Base-by-base conservation (phyloP, 2,797 vertebrate species). In the Hipposideros larvatus region DNA sequence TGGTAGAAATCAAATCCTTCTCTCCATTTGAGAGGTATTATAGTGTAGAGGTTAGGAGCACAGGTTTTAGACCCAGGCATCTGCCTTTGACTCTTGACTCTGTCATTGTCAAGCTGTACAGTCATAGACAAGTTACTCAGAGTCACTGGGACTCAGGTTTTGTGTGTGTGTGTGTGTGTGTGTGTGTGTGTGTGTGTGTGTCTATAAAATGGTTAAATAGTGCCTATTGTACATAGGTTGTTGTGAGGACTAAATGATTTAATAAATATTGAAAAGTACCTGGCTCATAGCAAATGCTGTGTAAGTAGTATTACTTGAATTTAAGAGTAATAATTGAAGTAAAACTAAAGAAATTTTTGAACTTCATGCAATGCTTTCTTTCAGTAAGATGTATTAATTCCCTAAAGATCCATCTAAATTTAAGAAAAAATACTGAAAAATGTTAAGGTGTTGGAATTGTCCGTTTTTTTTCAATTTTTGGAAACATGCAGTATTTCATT, bases 311-410 rank as follows among this genome's bases (percentile, higher is more conserved):
- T 74, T 86, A 66, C 34, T 88, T 84, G n/a, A 87, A 84, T 63
- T 75, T 90, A 79, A 66, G 55, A 92, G 48, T 89, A 86, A 13
- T 86, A 53, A 48, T 34, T 93, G 41, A 82, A 65, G 46, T 77
- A 18, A 80, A 85, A 75, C 55, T 80, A 13, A 79, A 86, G 46
- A 91, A 86, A 71, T 8, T 85, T 90, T 95, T 95, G 26, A 93
- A 73, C 18, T 21, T 87, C 2, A 31, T 84, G 26, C 10, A 70
- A 22, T 70, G 7, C 75, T 91, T 96, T 93, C n/a, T 91, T 15
- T 68, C 11, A 68, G 9, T 70, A 74, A 78, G 4, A 61, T 63
- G 13, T n/a, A 75, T 82, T 85, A 61, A 87, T 77, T 82, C 57
- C 61, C 71, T 48, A 57, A 70, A 61, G 26, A 73, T 21, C 24